Percentiles rank a stretch among this genome's conserved stretches.
Evolutionary conservation across 2,888 invertebrate genomes (phyloP).

Genomic region (Himalopsyche japonica): DNA sequence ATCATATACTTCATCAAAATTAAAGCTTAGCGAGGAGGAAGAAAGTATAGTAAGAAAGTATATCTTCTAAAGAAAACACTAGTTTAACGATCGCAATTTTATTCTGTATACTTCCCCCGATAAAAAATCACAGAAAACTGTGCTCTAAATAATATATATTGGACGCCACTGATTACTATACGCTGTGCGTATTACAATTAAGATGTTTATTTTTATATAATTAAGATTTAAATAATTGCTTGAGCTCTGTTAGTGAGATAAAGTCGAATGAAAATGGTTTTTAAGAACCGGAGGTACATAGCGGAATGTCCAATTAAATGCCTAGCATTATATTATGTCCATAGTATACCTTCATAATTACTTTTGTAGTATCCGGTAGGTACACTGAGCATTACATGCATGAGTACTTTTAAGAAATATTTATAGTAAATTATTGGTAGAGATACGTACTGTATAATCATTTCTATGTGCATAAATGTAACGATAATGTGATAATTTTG

Average conservation of each 20-base stretch:
- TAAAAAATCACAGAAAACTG: too few species aligned
- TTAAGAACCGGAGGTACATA: neutral
- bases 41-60: too few species aligned
- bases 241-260: neutral
- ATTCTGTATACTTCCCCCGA: too few species aligned
- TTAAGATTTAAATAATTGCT: conserved; percentile 1
- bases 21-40: too few species aligned
- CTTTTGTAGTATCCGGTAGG: neutral
- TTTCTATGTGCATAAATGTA: too few species aligned
- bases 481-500: too few species aligned
- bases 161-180: neutral
- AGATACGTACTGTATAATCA: too few species aligned
- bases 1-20: too few species aligned
- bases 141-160: neutral
- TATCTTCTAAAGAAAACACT: too few species aligned
- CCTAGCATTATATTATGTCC: neutral
- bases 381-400: neutral
- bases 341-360: neutral
- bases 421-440: too few species aligned
- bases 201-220: neutral
- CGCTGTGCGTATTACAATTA: neutral
- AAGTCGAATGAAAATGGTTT: neutral
- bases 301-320: neutral
- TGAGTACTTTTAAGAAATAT: too few species aligned
- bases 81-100: too few species aligned